A percentile compares a stretch with the other conserved stretches of the same genome.
These are phyloP conservation scores for Diorhabda carinulata DNA, from an alignment of 1,140 invertebrate genomes.

Conservation along the genomic window DNA sequence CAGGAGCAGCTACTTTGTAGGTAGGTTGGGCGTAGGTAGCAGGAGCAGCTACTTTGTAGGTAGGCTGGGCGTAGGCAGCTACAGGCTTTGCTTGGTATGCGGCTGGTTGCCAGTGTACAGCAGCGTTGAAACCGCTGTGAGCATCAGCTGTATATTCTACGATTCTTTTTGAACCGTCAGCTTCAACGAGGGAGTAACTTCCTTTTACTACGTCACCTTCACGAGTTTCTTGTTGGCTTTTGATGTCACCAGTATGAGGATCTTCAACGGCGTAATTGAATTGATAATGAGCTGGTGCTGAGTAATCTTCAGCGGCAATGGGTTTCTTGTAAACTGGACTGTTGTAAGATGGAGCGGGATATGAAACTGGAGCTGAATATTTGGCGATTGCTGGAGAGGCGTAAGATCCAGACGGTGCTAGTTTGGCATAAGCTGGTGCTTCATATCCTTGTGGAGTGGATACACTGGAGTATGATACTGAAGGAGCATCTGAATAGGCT, in stretches of 20 bases:
- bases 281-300: constrained; percentile 26
- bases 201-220: constrained; percentile 14
- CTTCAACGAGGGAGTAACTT: constrained; percentile 23
- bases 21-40: background rate
- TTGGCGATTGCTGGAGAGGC: background rate
- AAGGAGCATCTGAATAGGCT: constrained; percentile 2
- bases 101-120: constrained; percentile 18
- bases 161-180: constrained; percentile 28
- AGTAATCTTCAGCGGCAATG: too few relatives aligned
- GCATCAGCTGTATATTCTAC: constrained; percentile 27
- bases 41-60: background rate
- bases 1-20: constrained; percentile 21
- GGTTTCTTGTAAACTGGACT: too few relatives aligned
- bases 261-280: constrained; percentile 40
- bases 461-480: constrained; percentile 8
- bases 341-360: constrained; percentile 1
- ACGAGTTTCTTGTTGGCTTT: constrained; percentile 20
- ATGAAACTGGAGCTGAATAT: constrained; percentile 1
- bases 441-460: background rate
- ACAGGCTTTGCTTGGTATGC: background rate
- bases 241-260: constrained; percentile 31
- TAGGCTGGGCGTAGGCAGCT: background rate
- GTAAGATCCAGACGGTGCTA: background rate
- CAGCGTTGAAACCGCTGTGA: constrained; percentile 27
- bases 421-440: constrained; percentile 4